A percentile compares a stretch with the other conserved stretches of the same genome.
These are phyloP conservation scores for Leguminivora glycinivorella DNA, from an alignment of 1,140 invertebrate species.

Conservation along the genomic window DNA sequence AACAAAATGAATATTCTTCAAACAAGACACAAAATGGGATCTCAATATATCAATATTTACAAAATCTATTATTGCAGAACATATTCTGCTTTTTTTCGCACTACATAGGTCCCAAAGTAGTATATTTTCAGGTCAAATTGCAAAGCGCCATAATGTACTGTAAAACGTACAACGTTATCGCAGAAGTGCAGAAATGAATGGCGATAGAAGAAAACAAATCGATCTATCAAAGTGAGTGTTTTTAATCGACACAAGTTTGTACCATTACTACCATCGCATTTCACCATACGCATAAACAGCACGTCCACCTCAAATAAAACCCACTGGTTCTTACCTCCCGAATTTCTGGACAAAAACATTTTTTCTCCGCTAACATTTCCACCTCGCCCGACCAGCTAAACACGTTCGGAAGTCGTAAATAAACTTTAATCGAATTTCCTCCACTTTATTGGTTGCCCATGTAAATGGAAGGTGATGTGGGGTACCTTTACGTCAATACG, in stretches of 20 bases:
- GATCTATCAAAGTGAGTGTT: no score
- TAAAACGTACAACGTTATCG: no score
- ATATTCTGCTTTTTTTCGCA: no score
- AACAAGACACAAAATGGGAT: neutral
- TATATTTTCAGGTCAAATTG: no score
- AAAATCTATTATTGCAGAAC: no score
- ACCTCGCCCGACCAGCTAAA: neutral
- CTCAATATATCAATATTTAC: neutral
- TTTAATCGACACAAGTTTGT: no score
- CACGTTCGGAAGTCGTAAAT: constrained; percentile 14
- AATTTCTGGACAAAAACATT: constrained; percentile 9
- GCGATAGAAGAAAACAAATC: no score
- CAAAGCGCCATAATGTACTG: no score
- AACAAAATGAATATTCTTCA: neutral
- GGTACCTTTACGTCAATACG: constrained; percentile 7
- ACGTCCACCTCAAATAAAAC: constrained; percentile 7
- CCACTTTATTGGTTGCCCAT: constrained; percentile 16
- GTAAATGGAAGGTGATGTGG: constrained; percentile 12
- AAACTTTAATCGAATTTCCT: constrained; percentile 13
- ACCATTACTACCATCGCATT: no score
- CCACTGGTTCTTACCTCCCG: neutral
- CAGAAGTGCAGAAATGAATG: no score
- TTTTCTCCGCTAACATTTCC: neutral
- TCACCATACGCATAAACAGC: neutral
- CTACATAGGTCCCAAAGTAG: no score